Base-by-base conservation (phyloP, 1,140 invertebrate species). In the Hyphantria cunea region DNA sequence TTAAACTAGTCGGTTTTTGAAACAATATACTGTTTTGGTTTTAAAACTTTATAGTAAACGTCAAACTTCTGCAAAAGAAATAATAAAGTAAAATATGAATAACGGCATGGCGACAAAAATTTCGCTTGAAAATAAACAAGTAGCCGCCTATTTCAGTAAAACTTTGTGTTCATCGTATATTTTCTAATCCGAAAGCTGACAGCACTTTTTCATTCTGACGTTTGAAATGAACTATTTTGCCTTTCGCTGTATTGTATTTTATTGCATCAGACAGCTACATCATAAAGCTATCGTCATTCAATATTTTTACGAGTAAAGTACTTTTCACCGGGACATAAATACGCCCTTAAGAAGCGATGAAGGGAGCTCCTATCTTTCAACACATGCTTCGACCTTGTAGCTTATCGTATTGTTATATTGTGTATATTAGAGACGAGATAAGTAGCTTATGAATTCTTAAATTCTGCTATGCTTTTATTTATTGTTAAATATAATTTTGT, bases 201-300 rank as follows among this genome's bases (percentile, higher is more conserved):
- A 51, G 47, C 56, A 34, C 48, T 60, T 60, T 60, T 60, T 60
- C 56, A 60, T 51, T 60, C 37, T 50, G 47, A 60, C 39, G 25
- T 60, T 60, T 60, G 47, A 60, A 60, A 60, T 60, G 47, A 60
- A 60, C 56, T 60, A 60, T 60, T 59, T 17, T 12, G 37, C 25
- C 17, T 25, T 51, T 14, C 5, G 33, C 13, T 48, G 48, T 49
- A 59, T 49, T 59, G 45, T 59, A 49, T 59, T 59, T 49, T 32
- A 49, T 32, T 39, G 32, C 32, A 37, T 14, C 15, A 31, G 15
- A 32, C 25, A 49, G 45, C 34, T 33, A 37, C 45, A 34, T 59
- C 33, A 49, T 48, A 59, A 49, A 59, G 39, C 15, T 49, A 45
- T 49, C 53, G 34, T 56, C 53, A 34, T 47, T 56, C 53, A 47